Evolutionary conservation across 2,888 invertebrate genomes (phyloP), one percentile per base, ranked within the genome.

Genomic region (Hoplodrina blanda): DNA sequence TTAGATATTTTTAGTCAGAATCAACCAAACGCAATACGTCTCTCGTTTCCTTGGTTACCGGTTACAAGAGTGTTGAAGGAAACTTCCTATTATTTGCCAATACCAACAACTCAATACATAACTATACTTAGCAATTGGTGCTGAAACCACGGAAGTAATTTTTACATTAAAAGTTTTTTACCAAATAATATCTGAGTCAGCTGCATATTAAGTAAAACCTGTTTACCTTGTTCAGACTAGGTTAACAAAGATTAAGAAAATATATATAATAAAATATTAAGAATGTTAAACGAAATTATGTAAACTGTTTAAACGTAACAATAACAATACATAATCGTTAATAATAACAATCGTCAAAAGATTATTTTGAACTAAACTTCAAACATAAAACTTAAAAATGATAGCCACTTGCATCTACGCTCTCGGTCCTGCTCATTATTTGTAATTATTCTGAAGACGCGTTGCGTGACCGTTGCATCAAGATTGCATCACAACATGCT

Each of bases 391-490:
- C 3, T 17, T 17, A 20, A 55, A 56, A 66, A 44, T 44, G 2
- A 50, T 44, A 15, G 25, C 25, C n/a, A n/a, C 61, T 52, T 56
- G 53, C n/a, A 49, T 53, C n/a, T 49, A 62, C 53, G 33, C 30
- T 63, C 64, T 65, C 65, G 13, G 63, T 76, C 49, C 46, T 61
- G 52, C 52, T 59, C 64, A 64, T 55, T 49, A 68, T 64, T 75
- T 67, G 67, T 82, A 82, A 83, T 80, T 80, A 83, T 73, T 78
- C 71, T 15, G 62, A 77, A 59, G 76, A 76, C 71, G 65, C 68
- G 76, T 76, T 76, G 78, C 82, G 71, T 78, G 80, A 66, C 70
- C 60, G 70, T 73, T 84, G 80, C 85, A 77, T 76, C 77, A 73
- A 73, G 20, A 67, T 83, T 83, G 75, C 78, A 71, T 81, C 82